Evolutionary conservation across 2,113 vertebrate genomes (phyloP), one percentile per base, ranked within the genome.

Genomic region (Eclectus roratus): DNA sequence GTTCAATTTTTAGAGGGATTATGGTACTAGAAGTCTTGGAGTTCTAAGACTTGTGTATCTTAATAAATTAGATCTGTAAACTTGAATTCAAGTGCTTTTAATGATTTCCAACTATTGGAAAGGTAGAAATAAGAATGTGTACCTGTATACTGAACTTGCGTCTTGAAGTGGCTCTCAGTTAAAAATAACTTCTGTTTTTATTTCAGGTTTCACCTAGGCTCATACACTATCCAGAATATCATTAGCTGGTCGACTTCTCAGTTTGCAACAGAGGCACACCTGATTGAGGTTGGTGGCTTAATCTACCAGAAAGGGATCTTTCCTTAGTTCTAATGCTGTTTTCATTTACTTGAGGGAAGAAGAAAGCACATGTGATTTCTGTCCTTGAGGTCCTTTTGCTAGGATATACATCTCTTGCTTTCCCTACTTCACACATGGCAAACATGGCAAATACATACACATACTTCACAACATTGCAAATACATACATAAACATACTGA

Each of bases 171-270:
- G 7, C n/a, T 65, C 6, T 28, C 58, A 52, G 31, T 46, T 90
- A 61, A 84, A 77, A 66, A 35, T 60, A 39, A 25, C 10, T 50
- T 68, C 11, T 93, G 35, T 80, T 87, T 93, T 28, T 68, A 80
- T 93, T 96, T 80, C 83, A 99, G 99, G 95, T 99, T 99, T 95
- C 98, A 98, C 60, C 77, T 98, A 58, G 99, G 99, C 69, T 99
- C 99, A 31, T 99, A 98, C 80, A 96, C 98, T 80, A 97, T 99
- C 47, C 99, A 99, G 96, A 97, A 88, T 95, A 98, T 99, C 85
- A 80, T 99, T 91, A 98, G 97, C 66, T 98, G 97, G 35, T 97
- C 98, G 68, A 99, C 99, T 92, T 98, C 97, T 84, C 98, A 99
- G 78, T 99, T 99, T 96, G 98, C 99, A 86, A 99, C 99, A 33